Base-by-base conservation (phyloP, 2,113 vertebrate species). In the Dipodomys stephensi region DNA sequence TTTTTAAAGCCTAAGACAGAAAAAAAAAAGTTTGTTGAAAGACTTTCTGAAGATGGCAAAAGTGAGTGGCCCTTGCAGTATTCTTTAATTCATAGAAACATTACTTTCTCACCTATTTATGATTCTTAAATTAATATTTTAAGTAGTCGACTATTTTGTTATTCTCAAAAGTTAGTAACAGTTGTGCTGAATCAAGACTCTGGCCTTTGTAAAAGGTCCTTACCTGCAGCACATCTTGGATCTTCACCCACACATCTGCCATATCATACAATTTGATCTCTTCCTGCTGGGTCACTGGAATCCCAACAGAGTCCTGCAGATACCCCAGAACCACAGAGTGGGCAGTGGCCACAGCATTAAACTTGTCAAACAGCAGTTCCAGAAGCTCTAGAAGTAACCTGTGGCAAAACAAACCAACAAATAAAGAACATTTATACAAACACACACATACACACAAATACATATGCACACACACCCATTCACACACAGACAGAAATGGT, bases 231-330 rank as follows among this genome's bases (percentile, higher is more conserved):
- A 99, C 99, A 0, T 99, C 98, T 96, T 99, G 99, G 97, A 99
- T 99, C 98, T 99, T 99, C 97, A 99, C 99, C 96, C 99, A 99
- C 87, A 99, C 99, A 0, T 99, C 99, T 0, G 99, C 99, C 98
- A 99, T 99, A 96, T 99, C 99, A 0, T 99, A 99, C 32, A 99
- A 98, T 80, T 99, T 99, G 98, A 99, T 98, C 2, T 99, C 99
- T 0, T 98, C 98, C 1, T 98, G 96, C 69, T 98, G 98, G 81
- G 98, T 97, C 84, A 96, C 93, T 2, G 98, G 98, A 46, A 98
- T 98, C 71, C 98, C 96, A 8, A 98, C 98, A 0, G 99, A 98
- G 93, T 98, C 98, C 97, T 99, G 99, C 94, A 99, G 98, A 92
- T 99, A 99, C 57, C 98, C 97, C 88, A 99, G 97, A 85, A 99